Evolutionary conservation across 2,888 invertebrate genomes (phyloP), one percentile per base, ranked within the genome.

Genomic region (Listrodromus nycthemerus): DNA sequence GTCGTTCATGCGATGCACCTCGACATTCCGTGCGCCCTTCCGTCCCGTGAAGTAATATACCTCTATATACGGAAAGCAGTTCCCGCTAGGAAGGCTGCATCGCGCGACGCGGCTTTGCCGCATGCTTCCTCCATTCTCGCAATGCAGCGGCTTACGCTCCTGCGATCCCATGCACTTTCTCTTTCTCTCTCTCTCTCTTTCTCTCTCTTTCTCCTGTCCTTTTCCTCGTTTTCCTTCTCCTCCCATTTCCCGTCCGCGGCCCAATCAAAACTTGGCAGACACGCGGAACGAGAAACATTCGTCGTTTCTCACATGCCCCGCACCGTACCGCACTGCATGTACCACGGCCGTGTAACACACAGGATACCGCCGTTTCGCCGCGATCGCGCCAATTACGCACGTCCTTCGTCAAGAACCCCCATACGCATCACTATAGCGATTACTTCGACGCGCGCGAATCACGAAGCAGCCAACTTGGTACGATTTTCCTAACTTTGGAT

Each of bases 241-340:
- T 19, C 37, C 61, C 45, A 37, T 52, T 70, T 16, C 41, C 33
- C 24, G 70, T 82, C 73, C 80, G 61, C 16, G 27, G 83, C 88
- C 87, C 88, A 90, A 90, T 91, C 90, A 90, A 90, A 91, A 90
- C 88, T 89, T 89, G 86, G 86, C 84, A 89, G 89, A 89, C 89
- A 86, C 86, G 78, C 73, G 79, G 66, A 85, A 84, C 79, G 75
- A 63, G 80, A 85, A 86, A 84, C 80, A 83, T 82, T 85, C 67
- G 69, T 77, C 78, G 66, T 58, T 73, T 65, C 21, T 48, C 63
- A 61, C 24, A 19, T n/a, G 48, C 30, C 69, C 48, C 74, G 63
- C 27, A 19, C 13, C n/a, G 61, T 4, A 77, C 66, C 45, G 45
- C 61, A 4, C n/a, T n/a, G 27, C 55, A 30, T 30, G 61, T 61